Evolutionary conservation across 2,888 invertebrate species (phyloP), one percentile per base, ranked within the genome.

Genomic region (Acanthococcus lagerstroemiae): DNA sequence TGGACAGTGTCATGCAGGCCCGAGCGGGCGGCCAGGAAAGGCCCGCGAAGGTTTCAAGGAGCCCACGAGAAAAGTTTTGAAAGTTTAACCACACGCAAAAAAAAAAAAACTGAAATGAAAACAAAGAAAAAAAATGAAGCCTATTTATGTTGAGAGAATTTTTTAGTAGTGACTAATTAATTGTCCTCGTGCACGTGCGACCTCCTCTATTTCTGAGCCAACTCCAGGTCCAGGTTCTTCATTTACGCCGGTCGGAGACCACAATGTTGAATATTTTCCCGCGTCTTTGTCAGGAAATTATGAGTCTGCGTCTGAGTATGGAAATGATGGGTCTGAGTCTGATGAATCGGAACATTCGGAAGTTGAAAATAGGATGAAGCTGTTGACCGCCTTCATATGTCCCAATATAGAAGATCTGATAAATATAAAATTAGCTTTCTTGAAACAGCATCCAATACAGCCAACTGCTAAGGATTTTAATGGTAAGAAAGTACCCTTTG

Each of bases 361-460:
- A 37, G 37, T 37, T 37, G 37, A 37, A 37, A 37, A n/a, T 37
- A n/a, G 37, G n/a, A 37, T 37, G 37, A 12, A 30, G 37, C 12
- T 37, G 37, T 37, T 37, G 37, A 37, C 37, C 37, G 37, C 37
- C 12, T 57, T 57, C 44, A 57, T 45, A 6, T 45, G 45, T 57
- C 57, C 45, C 22, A 24, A n/a, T 45, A 57, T 37, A 7, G 44
- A n/a, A 25, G 45, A 25, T 45, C 45, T 44, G 12, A 25, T 57
- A 57, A 25, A 44, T 24, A 45, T 44, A 15, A 57, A 57, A 44
- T 57, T 57, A 57, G 45, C 44, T 57, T 57, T 57, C 44, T 57
- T 57, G 57, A 44, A 57, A 24, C 45, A 24, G 22, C 24, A 57
- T 57, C 37, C 57, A 44, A 57, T 57, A 45, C 45, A 45, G 45